Percentiles rank a stretch among this genome's conserved stretches.
phyloP scores from a whole-genome alignment of 2,888 invertebrate species.

The Rambutsinella grinnellia region DNA sequence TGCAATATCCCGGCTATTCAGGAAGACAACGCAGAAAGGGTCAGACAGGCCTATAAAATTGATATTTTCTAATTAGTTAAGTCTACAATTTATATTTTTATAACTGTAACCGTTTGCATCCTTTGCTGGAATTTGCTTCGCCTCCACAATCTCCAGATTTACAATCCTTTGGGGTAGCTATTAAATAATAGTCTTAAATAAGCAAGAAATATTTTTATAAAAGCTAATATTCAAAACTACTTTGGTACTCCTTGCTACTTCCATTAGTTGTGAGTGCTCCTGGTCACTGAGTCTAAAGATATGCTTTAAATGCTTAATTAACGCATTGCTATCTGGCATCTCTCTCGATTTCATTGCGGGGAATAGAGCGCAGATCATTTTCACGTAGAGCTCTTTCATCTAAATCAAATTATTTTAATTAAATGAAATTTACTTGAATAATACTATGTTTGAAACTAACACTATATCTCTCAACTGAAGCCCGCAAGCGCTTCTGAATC shows the following conservation, averaged over 20 bases:
- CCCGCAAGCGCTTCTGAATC: constrained; percentile 13
- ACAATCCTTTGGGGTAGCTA: constrained; percentile 46
- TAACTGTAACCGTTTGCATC: constrained; percentile 37
- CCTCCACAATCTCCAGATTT: constrained; percentile 54
- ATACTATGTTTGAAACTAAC: constrained; percentile 22
- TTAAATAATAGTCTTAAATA: background rate
- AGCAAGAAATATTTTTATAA: background rate
- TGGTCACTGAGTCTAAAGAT: constrained; percentile 35
- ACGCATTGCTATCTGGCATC: constrained; percentile 34
- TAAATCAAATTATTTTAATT: background rate
- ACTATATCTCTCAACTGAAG: constrained; percentile 40
- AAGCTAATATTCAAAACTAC: constrained; percentile 11
- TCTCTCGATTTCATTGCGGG: constrained; percentile 37
- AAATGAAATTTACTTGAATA: background rate
- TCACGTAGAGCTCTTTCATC: constrained; percentile 47
- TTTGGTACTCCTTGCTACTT: constrained; percentile 38
- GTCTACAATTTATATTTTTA: background rate
- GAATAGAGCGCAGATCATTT: constrained; percentile 46
- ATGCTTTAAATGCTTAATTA: constrained; percentile 35
- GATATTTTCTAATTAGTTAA: background rate
- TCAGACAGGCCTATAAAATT: constrained; percentile 36
- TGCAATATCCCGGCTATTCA: constrained; percentile 41
- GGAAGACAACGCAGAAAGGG: constrained; percentile 50
- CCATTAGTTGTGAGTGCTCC: constrained; percentile 31
- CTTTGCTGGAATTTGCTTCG: constrained; percentile 43